phyloP scores from a whole-genome alignment of 2,888 invertebrate genomes.

The Habrosyne pyritoides region DNA sequence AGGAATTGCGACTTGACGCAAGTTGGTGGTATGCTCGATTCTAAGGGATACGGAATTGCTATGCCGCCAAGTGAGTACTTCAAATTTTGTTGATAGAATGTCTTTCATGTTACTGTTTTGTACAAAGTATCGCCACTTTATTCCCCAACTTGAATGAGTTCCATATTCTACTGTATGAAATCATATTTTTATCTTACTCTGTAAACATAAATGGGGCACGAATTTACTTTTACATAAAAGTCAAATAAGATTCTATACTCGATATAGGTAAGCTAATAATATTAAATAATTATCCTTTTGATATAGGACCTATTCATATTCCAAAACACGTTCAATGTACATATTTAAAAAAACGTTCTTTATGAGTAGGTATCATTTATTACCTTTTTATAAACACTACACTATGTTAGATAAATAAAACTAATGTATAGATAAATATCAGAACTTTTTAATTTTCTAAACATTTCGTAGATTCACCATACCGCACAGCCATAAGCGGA shows the following conservation, averaged over 20 bases:
- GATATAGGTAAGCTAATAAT: too few species aligned
- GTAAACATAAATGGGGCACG: too few species aligned
- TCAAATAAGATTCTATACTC: too few species aligned
- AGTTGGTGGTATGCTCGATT: constrained; percentile 95
- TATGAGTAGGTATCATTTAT: too few species aligned
- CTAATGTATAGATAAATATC: neutral
- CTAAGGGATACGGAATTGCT: constrained; percentile 97
- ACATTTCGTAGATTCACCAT: constrained; percentile 91
- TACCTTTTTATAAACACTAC: too few species aligned
- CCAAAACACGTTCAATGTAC: too few species aligned
- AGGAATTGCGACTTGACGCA: constrained; percentile 95
- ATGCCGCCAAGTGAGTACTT: constrained; percentile 91
- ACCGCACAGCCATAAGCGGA: constrained; percentile 95
- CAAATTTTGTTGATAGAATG: neutral
- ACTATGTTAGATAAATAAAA: neutral
- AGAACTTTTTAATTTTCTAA: neutral
- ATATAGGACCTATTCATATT: too few species aligned
- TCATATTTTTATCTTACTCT: too few species aligned
- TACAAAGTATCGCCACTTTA: too few species aligned
- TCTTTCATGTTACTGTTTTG: neutral
- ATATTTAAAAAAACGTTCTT: too few species aligned
- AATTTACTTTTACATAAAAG: too few species aligned
- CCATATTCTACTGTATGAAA: neutral
- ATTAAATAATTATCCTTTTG: too few species aligned
- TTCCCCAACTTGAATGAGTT: neutral